phyloP scores from a whole-genome alignment of 2,888 invertebrate species.

The Glaucopsyche alexis region DNA sequence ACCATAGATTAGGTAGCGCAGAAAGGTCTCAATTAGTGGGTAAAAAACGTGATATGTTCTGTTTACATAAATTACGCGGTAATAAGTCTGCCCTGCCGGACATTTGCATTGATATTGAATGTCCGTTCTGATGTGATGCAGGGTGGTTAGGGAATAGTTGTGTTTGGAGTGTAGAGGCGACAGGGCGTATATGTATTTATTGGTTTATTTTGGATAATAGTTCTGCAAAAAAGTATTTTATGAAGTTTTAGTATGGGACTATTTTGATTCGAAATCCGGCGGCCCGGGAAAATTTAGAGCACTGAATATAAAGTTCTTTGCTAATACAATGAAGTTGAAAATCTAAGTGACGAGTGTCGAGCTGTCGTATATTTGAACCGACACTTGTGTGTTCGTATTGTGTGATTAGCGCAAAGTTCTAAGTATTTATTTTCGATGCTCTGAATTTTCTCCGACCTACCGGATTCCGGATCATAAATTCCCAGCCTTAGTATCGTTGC shows the following conservation, averaged over 20 bases:
- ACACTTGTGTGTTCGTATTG: background rate
- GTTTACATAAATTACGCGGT: conserved; percentile 42
- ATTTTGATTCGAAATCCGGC: no score
- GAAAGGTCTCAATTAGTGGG: conserved; percentile 17
- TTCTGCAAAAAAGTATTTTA: no score
- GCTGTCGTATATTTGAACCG: background rate
- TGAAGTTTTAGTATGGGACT: no score
- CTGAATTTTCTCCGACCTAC: no score
- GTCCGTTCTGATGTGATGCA: conserved; percentile 52
- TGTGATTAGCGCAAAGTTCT: no score
- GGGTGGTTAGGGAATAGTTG: background rate
- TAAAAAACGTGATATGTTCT: conserved; percentile 26
- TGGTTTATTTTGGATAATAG: background rate
- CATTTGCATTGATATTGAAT: conserved; percentile 79
- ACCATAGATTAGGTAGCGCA: background rate
- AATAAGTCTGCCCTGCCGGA: conserved; percentile 44
- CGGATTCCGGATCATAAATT: no score
- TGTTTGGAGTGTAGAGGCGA: background rate
- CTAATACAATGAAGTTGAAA: no score
- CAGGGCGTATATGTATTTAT: background rate
- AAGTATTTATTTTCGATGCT: no score
- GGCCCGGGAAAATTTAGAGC: no score
- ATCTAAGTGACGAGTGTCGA: no score
- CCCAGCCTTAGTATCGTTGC: no score
- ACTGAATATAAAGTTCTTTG: no score